phyloP scores from a whole-genome alignment of 2,113 vertebrate genomes.

The Crypturellus undulatus region DNA sequence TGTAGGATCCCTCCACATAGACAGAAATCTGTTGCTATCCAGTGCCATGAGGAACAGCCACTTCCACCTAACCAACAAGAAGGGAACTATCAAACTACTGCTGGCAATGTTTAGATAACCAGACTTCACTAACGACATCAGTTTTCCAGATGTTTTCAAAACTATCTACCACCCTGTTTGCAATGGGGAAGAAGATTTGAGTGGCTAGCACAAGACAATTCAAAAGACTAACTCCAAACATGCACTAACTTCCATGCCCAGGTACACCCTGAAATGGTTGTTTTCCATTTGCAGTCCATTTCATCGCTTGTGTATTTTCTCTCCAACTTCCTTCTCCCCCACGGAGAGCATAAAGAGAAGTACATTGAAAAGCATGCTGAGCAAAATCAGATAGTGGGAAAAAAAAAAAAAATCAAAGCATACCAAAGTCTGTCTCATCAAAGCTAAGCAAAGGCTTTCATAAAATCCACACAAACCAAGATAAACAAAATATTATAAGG shows the following conservation, averaged over 20 bases:
- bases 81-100: not conserved
- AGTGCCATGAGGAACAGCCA: accelerated
- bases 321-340: not conserved
- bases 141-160: not conserved
- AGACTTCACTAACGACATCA: not conserved
- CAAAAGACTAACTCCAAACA: not conserved
- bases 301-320: not conserved
- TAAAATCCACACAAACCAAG: not conserved
- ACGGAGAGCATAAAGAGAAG: not conserved
- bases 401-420: not conserved
- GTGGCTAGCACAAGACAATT: not conserved
- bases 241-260: not conserved
- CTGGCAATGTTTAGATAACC: not conserved
- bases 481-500: not conserved
- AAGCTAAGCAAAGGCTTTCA: not conserved
- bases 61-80: not conserved
- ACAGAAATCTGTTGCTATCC: not conserved
- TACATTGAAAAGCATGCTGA: not conserved
- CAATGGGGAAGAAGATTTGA: not conserved
- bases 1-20: not conserved
- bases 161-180: not conserved
- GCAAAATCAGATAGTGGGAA: not conserved
- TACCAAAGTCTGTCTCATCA: not conserved
- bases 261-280: not conserved
- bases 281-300: not conserved